Evolutionary conservation across 1,140 invertebrate genomes (phyloP), one percentile per base, ranked within the genome.

Genomic region (Drosophila arawakana): DNA sequence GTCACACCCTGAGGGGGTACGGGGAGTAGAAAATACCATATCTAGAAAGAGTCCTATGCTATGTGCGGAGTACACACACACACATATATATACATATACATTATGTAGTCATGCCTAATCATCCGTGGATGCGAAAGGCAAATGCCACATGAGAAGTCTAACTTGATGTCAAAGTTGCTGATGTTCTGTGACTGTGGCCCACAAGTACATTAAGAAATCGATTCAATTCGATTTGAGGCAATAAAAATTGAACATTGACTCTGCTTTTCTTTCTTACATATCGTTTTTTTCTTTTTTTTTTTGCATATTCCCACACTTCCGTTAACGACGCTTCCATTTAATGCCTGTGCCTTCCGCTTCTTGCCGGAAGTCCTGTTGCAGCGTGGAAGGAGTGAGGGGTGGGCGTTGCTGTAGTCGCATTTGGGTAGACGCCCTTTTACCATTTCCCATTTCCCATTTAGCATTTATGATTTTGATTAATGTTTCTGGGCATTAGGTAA

Each of bases 201-300:
- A 30, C 11, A 68, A 81, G 83, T 89, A 89, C 76, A 89, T 80
- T 84, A 76, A 72, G 80, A 62, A 83, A 89, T 89, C 84, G 83
- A 88, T 89, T 83, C 77, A 68, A 73, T 78, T 83, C 65, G 68
- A 60, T 81, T 76, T 44, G 37, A 41, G 67, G 83, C 84, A 88
- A 89, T 88, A 89, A 88, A 89, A 88, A 80, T 89, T 88, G 84
- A 84, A 78, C 77, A 89, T 89, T 89, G 82, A 76, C 73, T 67
- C 46, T 72, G 43, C 58, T 73, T 72, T 67, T 39, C 73, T 59
- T 7, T 8, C 10, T 25, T 21, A 21, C 18, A 21, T 21, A 21
- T 10, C 8, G 1, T 25, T 46, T 15, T 7, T 21, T 15, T 34
- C 7, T 50, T n/a, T 34, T 30, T 50, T 50, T 35, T 54, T 39